phyloP scores from a whole-genome alignment of 2,888 invertebrate species.

The Pardosa pseudoannulata region DNA sequence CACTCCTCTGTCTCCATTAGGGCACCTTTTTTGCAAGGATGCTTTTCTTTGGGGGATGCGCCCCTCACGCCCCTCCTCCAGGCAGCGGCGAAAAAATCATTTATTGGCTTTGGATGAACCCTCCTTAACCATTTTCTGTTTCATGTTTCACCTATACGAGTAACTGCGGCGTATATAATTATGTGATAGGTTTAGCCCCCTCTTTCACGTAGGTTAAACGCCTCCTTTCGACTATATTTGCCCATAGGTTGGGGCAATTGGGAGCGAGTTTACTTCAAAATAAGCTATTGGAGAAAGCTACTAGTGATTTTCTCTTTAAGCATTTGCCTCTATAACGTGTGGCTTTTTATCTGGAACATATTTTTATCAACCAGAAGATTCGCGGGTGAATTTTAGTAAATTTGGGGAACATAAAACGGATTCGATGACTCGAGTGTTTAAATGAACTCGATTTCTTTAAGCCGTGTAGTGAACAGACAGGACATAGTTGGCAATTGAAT shows the following conservation, averaged over 20 bases:
- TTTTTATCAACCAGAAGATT: no score
- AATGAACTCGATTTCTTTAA: no score
- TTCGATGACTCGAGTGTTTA: no score
- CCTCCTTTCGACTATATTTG: background rate
- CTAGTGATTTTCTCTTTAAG: no score
- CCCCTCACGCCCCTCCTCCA: background rate
- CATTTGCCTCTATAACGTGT: no score
- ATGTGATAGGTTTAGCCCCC: slow-evolving; percentile 40
- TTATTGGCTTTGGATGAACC: slow-evolving; percentile 67
- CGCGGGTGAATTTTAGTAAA: no score
- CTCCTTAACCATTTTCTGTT: slow-evolving; percentile 69
- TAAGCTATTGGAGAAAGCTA: slow-evolving; percentile 4
- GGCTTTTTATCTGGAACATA: no score
- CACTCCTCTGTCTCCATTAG: slow-evolving; percentile 66
- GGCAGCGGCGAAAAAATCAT: slow-evolving; percentile 49
- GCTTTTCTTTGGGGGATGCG: slow-evolving; percentile 53
- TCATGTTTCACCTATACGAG: slow-evolving; percentile 51
- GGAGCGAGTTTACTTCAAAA: background rate
- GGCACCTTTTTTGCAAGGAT: slow-evolving; percentile 45
- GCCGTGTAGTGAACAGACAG: no score
- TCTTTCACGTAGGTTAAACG: background rate
- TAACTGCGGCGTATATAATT: slow-evolving; percentile 66
- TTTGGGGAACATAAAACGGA: no score
- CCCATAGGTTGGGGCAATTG: background rate
- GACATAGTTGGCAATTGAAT: no score